A percentile compares a stretch with the other conserved stretches of the same genome.
These are phyloP conservation scores for Scaeva pyrastri DNA, from an alignment of 2,888 invertebrate genomes.

Conservation along the genomic window DNA sequence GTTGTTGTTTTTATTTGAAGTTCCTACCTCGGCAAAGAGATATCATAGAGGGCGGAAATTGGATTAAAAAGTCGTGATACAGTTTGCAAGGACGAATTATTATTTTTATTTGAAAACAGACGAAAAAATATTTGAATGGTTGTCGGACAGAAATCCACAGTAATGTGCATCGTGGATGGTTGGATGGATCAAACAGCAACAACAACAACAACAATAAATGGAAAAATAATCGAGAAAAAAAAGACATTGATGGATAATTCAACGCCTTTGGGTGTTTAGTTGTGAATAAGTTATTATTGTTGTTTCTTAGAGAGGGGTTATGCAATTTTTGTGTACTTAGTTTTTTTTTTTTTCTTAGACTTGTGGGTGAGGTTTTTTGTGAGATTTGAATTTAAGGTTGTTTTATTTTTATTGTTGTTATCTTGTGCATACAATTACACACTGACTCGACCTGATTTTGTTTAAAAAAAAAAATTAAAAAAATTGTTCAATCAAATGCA, in stretches of 20 bases:
- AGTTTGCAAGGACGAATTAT: constrained; percentile 78
- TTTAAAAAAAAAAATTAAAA: constrained; percentile 40
- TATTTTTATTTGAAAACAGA: constrained; percentile 25
- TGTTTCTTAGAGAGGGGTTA: constrained; percentile 43
- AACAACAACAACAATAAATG: no score
- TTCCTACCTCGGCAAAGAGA: constrained; percentile 2
- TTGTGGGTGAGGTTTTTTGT: constrained; percentile 67
- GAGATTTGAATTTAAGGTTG: constrained; percentile 12
- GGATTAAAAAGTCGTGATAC: constrained; percentile 76
- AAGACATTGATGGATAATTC: constrained; percentile 72
- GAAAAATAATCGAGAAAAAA: neutral
- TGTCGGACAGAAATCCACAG: constrained; percentile 11
- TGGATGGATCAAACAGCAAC: neutral
- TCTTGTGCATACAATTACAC: constrained; percentile 34
- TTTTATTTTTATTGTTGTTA: constrained; percentile 19
- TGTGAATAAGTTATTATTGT: constrained; percentile 71
- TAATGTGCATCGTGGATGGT: constrained; percentile 24
- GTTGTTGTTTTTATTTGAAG: neutral
- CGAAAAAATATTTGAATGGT: constrained; percentile 5
- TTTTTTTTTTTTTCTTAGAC: neutral
- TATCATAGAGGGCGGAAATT: constrained; percentile 76
- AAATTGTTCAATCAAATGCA: constrained; percentile 56
- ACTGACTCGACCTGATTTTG: constrained; percentile 57
- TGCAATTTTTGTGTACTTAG: constrained; percentile 44
- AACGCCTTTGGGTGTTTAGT: constrained; percentile 76